phyloP scores from a whole-genome alignment of 2,797 vertebrate species.

The Thripadectes ignobilis region DNA sequence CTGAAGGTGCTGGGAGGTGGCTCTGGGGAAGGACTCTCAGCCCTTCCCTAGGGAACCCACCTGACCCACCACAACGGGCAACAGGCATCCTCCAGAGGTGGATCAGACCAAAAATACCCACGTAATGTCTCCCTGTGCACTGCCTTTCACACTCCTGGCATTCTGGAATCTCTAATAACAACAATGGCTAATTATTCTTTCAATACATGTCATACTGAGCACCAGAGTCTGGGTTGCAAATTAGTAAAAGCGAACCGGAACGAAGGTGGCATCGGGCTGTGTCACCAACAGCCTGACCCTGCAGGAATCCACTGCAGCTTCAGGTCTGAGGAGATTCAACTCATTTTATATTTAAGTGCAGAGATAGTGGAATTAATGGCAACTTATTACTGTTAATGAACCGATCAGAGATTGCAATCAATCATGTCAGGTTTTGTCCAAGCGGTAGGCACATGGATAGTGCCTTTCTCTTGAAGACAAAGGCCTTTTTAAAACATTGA shows the following conservation, averaged over 20 bases:
- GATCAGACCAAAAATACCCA: not conserved
- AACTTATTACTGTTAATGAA: slow-evolving; percentile 44
- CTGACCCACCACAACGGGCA: rapidly evolving
- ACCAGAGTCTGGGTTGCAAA: not conserved
- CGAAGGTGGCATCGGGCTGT: not conserved
- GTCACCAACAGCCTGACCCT: not conserved
- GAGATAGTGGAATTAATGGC: slow-evolving; percentile 42
- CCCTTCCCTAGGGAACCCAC: not conserved
- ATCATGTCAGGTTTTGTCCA: slow-evolving; percentile 9
- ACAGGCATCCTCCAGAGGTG: not conserved
- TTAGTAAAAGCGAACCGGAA: not conserved
- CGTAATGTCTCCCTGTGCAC: rapidly evolving
- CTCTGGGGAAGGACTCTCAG: not conserved
- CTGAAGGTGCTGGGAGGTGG: not conserved
- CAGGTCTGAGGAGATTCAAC: not conserved
- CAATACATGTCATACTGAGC: not conserved
- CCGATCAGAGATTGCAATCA: not conserved
- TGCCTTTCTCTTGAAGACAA: not conserved
- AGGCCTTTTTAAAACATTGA: not conserved
- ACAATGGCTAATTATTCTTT: not conserved
- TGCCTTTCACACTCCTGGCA: not conserved
- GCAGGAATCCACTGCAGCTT: not conserved
- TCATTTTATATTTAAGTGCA: slow-evolving; percentile 26
- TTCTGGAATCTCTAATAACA: not conserved
- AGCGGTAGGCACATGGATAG: not conserved